These are phyloP conservation scores for Rhodeus uyekii DNA, from an alignment of 2,797 vertebrate genomes.

Conservation along the genomic window DNA sequence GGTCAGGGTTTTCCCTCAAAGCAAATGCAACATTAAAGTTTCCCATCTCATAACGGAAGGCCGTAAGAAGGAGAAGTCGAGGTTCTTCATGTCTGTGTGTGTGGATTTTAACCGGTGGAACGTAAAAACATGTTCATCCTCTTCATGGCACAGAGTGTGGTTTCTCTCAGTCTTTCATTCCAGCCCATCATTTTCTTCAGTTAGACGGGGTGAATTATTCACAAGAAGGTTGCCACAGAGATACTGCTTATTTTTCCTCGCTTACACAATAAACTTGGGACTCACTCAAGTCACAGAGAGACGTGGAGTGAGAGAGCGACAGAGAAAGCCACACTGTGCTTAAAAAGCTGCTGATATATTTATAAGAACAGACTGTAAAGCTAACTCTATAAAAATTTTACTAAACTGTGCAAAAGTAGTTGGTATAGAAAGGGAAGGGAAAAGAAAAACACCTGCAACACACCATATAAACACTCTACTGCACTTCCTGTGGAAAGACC, in stretches of 20 bases:
- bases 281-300: conserved; percentile 47
- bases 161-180: conserved; percentile 35
- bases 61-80: conserved; percentile 11
- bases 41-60: conserved; percentile 32
- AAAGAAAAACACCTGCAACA: conserved; percentile 22
- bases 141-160: not conserved
- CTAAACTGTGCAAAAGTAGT: conserved; percentile 59
- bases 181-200: conserved; percentile 53
- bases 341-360: conserved; percentile 77
- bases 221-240: conserved; percentile 66
- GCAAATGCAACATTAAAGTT: conserved; percentile 36
- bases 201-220: conserved; percentile 74
- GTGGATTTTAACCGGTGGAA: not conserved
- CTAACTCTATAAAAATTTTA: conserved; percentile 74
- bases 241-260: conserved; percentile 63
- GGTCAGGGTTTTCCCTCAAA: conserved; percentile 38
- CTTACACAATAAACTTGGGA: conserved; percentile 72
- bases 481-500: conserved; percentile 36
- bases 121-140: conserved; percentile 17
- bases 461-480: not conserved
- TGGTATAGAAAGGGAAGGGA: conserved; percentile 54
- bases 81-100: not conserved
- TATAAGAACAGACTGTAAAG: conserved; percentile 78
- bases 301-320: conserved; percentile 16
- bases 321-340: conserved; percentile 49